A percentile compares a stretch with the other conserved stretches of the same genome.
These are phyloP conservation scores for Cheilosia impressa DNA, from an alignment of 2,888 invertebrate species.

Conservation along the genomic window DNA sequence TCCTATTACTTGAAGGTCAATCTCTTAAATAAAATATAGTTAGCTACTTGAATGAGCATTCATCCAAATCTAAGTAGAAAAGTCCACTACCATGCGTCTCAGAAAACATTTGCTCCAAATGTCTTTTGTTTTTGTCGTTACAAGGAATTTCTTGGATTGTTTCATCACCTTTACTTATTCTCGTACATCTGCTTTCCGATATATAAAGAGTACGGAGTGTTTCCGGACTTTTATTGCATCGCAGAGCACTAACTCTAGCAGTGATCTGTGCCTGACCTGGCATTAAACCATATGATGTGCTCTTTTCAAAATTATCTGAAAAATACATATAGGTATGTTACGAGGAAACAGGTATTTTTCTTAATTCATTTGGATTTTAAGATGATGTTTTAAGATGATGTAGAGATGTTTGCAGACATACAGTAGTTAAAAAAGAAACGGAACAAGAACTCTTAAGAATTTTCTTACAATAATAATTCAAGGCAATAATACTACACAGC, in stretches of 20 bases:
- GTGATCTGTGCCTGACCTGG: neutral
- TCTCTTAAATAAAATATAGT: too few species aligned
- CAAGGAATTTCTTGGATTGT: neutral
- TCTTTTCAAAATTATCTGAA: neutral
- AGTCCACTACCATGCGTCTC: conserved; percentile 25
- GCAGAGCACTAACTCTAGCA: neutral
- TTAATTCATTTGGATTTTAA: too few species aligned
- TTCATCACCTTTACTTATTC: neutral
- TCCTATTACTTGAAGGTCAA: too few species aligned
- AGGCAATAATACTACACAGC: conserved; percentile 1
- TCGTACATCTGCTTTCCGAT: neutral
- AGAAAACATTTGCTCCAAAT: conserved; percentile 20
- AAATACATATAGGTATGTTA: conserved; percentile 1
- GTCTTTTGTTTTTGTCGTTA: neutral
- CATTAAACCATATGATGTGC: neutral
- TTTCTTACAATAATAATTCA: too few species aligned
- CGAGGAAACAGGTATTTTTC: neutral
- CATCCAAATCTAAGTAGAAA: neutral
- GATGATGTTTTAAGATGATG: neutral
- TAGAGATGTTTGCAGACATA: neutral
- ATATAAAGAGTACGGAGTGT: neutral
- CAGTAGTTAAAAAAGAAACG: neutral
- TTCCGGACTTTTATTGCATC: neutral
- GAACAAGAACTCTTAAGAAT: neutral
- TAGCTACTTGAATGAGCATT: neutral